These are phyloP conservation scores for Aplodontia rufa DNA, from an alignment of 2,113 vertebrate species.

Conservation along the genomic window DNA sequence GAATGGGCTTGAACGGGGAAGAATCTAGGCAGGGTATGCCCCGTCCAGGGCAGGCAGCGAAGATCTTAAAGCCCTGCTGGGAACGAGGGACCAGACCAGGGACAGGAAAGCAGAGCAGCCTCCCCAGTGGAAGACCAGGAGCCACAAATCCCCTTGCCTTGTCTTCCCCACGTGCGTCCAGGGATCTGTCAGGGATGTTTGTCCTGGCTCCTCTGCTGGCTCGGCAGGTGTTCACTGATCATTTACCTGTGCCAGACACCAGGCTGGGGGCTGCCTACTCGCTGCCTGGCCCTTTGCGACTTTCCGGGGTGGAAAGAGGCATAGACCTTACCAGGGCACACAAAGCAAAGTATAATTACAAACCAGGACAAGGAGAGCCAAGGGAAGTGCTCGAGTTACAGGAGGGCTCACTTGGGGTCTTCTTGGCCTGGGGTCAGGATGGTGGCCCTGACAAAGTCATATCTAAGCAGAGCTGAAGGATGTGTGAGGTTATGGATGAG, in stretches of 20 bases:
- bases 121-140: neutral
- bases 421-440: neutral
- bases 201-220: fast-evolving
- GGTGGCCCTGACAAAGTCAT: neutral
- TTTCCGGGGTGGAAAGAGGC: neutral
- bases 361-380: neutral
- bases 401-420: neutral
- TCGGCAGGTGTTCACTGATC: neutral
- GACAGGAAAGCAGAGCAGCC: neutral
- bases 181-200: neutral
- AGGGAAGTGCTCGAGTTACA: fast-evolving
- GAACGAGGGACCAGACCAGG: too few relatives aligned
- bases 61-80: neutral
- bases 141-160: fast-evolving
- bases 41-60: neutral
- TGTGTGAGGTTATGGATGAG: neutral
- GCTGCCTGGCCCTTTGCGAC: neutral
- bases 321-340: neutral
- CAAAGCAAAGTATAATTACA: neutral
- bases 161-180: fast-evolving
- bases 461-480: neutral
- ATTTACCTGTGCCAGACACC: neutral
- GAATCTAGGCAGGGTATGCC: neutral
- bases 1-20: neutral
- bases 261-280: too few relatives aligned